Conservation (phyloP, 2,113 vertebrate species). For the Bubalus kerabau region DNA sequence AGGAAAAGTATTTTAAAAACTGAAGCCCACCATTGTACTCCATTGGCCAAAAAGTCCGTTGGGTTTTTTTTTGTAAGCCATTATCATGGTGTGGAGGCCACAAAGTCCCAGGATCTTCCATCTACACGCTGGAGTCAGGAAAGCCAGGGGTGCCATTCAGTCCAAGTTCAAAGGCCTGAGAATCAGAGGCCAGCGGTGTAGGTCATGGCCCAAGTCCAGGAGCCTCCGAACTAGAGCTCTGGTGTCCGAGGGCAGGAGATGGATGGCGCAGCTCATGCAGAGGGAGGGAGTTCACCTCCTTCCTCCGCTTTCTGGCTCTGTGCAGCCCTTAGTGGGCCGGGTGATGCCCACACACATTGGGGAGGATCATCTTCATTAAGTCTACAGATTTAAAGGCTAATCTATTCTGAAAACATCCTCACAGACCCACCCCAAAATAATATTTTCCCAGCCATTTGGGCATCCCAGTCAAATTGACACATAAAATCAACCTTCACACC, state of each 20-base stretch:
- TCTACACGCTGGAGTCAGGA: not conserved
- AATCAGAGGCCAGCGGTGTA: not conserved
- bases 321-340: fast-evolving
- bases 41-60: not conserved
- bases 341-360: not conserved
- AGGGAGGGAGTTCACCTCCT: not conserved
- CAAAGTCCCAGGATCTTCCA: not conserved
- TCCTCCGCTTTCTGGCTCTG: not conserved
- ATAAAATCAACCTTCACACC: not conserved
- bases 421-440: not conserved
- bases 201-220: not conserved
- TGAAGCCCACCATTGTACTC: not conserved
- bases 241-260: not conserved
- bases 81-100: not conserved
- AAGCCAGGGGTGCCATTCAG: not conserved
- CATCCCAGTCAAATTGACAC: not conserved
- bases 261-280: fast-evolving
- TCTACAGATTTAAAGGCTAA: not conserved
- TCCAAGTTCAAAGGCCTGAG: not conserved
- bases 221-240: fast-evolving
- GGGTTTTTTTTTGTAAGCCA: not conserved
- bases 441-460: not conserved
- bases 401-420: not conserved
- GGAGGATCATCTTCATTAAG: not conserved
- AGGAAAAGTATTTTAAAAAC: too few relatives aligned